These are phyloP conservation scores for Empis livida DNA, from an alignment of 2,888 invertebrate genomes.

Conservation along the genomic window DNA sequence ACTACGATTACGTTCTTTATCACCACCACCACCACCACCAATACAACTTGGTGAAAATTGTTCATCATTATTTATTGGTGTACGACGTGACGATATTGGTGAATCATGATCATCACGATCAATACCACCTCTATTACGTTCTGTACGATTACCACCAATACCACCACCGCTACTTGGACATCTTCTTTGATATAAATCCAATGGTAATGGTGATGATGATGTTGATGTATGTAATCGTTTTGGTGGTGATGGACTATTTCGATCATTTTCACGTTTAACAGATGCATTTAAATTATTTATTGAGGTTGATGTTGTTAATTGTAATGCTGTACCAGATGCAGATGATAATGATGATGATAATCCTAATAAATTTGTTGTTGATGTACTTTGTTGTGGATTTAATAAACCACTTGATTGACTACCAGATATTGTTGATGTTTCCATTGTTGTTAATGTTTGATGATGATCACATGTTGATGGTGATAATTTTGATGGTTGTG, in stretches of 20 bases:
- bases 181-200: slow-evolving; percentile 36
- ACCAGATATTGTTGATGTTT: slow-evolving; percentile 27
- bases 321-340: slow-evolving; percentile 29
- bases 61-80: slow-evolving; percentile 11
- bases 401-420: slow-evolving; percentile 17
- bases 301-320: slow-evolving; percentile 11
- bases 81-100: not conserved
- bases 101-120: slow-evolving; percentile 18
- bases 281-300: slow-evolving; percentile 12
- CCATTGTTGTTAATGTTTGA: slow-evolving; percentile 16
- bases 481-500: slow-evolving; percentile 24
- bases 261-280: slow-evolving; percentile 27
- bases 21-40: not conserved
- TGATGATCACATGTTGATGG: slow-evolving; percentile 21
- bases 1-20: slow-evolving; percentile 7
- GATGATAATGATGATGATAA: slow-evolving; percentile 21
- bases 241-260: slow-evolving; percentile 31
- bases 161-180: slow-evolving; percentile 17
- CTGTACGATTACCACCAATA: slow-evolving; percentile 12
- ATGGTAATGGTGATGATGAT: slow-evolving; percentile 24
- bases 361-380: slow-evolving; percentile 6
- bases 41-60: slow-evolving; percentile 16
- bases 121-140: slow-evolving; percentile 19
- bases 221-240: slow-evolving; percentile 16
- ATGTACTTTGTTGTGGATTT: not conserved